These are phyloP conservation scores for Chironomus riparius DNA, from an alignment of 2,888 invertebrate species.

Conservation along the genomic window DNA sequence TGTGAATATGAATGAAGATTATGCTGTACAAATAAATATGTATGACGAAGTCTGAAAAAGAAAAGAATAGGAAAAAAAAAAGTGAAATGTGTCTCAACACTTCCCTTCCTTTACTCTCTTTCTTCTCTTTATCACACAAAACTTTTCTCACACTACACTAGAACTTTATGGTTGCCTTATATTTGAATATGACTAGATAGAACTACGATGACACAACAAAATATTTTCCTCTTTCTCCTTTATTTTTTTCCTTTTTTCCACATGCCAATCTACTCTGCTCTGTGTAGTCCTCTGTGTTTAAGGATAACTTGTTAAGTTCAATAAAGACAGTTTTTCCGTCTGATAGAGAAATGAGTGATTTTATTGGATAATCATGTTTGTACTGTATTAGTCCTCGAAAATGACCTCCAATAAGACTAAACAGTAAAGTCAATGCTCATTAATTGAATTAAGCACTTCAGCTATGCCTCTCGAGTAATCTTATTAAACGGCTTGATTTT, in stretches of 20 bases:
- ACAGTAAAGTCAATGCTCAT: too few relatives aligned
- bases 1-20: constrained; percentile 18
- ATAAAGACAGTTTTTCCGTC: too few relatives aligned
- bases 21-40: background rate
- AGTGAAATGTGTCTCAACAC: background rate
- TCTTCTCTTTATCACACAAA: background rate
- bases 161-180: background rate
- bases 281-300: too few relatives aligned
- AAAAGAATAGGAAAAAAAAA: background rate
- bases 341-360: too few relatives aligned
- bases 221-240: background rate
- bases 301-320: too few relatives aligned
- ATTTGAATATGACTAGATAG: background rate
- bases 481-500: too few relatives aligned
- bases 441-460: too few relatives aligned
- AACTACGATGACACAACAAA: background rate
- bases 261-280: background rate
- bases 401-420: too few relatives aligned
- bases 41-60: background rate
- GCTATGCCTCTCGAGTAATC: too few relatives aligned
- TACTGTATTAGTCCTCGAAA: too few relatives aligned
- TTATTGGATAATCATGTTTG: too few relatives aligned
- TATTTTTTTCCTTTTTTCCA: background rate
- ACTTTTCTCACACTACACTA: background rate
- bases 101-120: background rate